Evolutionary conservation across 1,140 invertebrate genomes (phyloP).

Genomic region (Homarus americanus): DNA sequence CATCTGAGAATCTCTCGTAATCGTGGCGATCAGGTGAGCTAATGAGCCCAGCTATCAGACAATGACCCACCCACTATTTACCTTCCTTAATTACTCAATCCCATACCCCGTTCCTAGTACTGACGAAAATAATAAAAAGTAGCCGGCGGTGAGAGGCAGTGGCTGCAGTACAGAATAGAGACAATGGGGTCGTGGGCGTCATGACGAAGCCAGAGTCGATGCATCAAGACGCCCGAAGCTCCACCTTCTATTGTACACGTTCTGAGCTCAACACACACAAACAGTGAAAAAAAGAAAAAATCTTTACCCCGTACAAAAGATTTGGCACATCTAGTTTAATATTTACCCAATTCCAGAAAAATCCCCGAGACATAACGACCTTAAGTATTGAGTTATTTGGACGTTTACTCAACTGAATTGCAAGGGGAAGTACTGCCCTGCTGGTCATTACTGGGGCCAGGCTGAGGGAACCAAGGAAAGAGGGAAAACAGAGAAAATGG

Average conservation of each 20-base stretch:
- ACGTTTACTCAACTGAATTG: not conserved
- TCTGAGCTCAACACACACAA: not conserved
- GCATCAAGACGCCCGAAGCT: not conserved
- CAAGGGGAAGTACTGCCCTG: not conserved
- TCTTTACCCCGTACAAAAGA: conserved; percentile 4
- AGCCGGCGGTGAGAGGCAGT: too few relatives aligned
- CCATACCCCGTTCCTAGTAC: too few relatives aligned
- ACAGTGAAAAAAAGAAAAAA: too few relatives aligned
- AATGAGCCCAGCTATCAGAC: not conserved
- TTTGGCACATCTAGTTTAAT: not conserved
- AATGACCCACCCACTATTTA: too few relatives aligned
- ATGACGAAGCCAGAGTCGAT: not conserved
- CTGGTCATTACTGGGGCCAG: not conserved
- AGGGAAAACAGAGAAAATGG: not conserved
- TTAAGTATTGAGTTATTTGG: not conserved
- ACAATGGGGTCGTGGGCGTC: too few relatives aligned
- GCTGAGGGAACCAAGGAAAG: not conserved
- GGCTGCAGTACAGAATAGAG: too few relatives aligned
- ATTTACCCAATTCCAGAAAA: conserved; percentile 9
- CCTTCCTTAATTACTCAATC: too few relatives aligned
- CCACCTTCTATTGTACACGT: not conserved
- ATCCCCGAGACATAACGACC: not conserved
- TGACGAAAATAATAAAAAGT: too few relatives aligned
- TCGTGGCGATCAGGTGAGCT: not conserved
- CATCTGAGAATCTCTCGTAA: not conserved